These are phyloP conservation scores for Drosophila saltans DNA, from an alignment of 1,140 invertebrate species.

Conservation along the genomic window DNA sequence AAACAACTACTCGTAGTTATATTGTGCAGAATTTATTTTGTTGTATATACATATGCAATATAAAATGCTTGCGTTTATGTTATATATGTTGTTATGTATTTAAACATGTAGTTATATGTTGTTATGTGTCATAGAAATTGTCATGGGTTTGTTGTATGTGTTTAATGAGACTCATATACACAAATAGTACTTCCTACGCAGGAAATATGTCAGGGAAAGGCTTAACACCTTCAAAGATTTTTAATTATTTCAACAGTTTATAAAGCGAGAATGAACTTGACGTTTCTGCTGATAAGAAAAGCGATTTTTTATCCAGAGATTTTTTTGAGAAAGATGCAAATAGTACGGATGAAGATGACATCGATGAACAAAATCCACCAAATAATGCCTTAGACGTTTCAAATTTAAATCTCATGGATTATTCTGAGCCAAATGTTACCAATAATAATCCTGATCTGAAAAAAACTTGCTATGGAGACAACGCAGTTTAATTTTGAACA, in stretches of 20 bases:
- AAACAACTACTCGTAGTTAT: conserved; percentile 6
- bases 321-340: too few relatives aligned
- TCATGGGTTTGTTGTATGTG: too few relatives aligned
- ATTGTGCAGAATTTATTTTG: neutral
- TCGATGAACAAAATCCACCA: neutral
- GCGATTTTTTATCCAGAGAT: neutral
- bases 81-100: neutral
- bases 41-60: conserved; percentile 23
- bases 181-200: neutral
- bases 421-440: neutral
- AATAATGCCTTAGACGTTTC: neutral
- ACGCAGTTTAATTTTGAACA: too few relatives aligned
- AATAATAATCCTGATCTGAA: too few relatives aligned
- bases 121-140: conserved; percentile 2
- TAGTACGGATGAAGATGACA: neutral
- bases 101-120: neutral
- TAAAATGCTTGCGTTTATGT: neutral
- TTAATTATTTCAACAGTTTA: conserved; percentile 3
- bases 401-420: neutral
- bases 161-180: neutral
- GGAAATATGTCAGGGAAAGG: neutral
- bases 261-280: conserved; percentile 3
- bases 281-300: conserved; percentile 7
- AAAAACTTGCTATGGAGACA: too few relatives aligned
- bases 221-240: neutral